phyloP scores from a whole-genome alignment of 1,140 invertebrate species.

The Heterodera schachtii region DNA sequence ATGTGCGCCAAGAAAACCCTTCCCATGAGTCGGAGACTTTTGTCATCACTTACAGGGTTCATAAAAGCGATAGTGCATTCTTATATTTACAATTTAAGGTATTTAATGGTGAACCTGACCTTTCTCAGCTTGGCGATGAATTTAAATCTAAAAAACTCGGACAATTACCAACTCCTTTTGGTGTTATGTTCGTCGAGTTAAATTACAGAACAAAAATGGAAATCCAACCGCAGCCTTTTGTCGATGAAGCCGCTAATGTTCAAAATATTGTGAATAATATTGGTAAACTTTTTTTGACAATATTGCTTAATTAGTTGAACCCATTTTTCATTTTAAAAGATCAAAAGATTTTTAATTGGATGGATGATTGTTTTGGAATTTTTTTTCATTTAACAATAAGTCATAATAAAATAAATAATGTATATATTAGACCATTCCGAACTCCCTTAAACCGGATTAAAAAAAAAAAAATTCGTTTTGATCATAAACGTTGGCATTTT shows the following conservation, averaged over 20 bases:
- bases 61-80: not conserved
- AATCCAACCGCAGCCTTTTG: slow-evolving; percentile 30
- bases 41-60: slow-evolving; percentile 53
- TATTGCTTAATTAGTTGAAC: too few species aligned
- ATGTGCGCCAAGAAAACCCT: slow-evolving; percentile 34
- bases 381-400: too few species aligned
- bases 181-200: slow-evolving; percentile 35
- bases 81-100: slow-evolving; percentile 21
- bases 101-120: slow-evolving; percentile 39
- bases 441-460: too few species aligned
- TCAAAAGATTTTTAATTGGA: not conserved
- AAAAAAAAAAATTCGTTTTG: too few species aligned
- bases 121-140: slow-evolving; percentile 39
- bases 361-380: too few species aligned
- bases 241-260: slow-evolving; percentile 8
- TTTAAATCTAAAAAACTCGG: slow-evolving; percentile 42
- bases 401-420: too few species aligned
- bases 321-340: not conserved
- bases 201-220: slow-evolving; percentile 49
- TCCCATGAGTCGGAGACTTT: slow-evolving; percentile 50
- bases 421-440: too few species aligned
- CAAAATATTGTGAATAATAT: slow-evolving; percentile 3
- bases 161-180: slow-evolving; percentile 47
- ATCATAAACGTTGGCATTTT: too few species aligned
- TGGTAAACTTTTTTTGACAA: not conserved